Conservation (phyloP, 2,888 invertebrate species). For the Hydraecia micacea region DNA sequence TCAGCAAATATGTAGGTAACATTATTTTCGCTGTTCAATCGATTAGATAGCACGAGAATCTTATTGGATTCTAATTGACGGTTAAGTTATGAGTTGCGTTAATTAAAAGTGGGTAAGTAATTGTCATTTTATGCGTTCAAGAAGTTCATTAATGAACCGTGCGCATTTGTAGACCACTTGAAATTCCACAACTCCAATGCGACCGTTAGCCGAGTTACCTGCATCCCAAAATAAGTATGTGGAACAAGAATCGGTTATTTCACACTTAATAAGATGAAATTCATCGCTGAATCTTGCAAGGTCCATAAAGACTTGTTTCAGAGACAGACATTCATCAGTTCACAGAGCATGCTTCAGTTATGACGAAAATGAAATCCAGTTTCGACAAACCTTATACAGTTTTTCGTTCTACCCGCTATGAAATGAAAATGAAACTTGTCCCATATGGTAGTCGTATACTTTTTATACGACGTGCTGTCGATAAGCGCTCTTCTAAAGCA, state of each 20-base stretch:
- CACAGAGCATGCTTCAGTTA: too few species aligned
- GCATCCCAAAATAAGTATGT: slow-evolving; percentile 25
- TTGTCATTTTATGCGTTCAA: slow-evolving; percentile 54
- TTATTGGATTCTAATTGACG: slow-evolving; percentile 80
- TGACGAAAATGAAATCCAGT: slow-evolving; percentile 26
- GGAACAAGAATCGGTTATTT: slow-evolving; percentile 17
- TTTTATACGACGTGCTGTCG: slow-evolving; percentile 46
- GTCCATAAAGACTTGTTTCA: slow-evolving; percentile 11
- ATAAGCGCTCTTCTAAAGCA: slow-evolving; percentile 55
- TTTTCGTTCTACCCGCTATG: slow-evolving; percentile 28
- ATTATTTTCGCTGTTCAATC: slow-evolving; percentile 75
- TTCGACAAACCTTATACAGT: background rate
- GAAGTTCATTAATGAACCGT: slow-evolving; percentile 50
- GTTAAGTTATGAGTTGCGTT: slow-evolving; percentile 53
- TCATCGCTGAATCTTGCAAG: slow-evolving; percentile 8
- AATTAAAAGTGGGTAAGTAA: slow-evolving; percentile 57
- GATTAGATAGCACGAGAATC: slow-evolving; percentile 76
- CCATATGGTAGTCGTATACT: slow-evolving; percentile 29
- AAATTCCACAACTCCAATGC: slow-evolving; percentile 47
- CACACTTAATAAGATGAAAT: slow-evolving; percentile 9
- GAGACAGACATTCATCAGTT: too few species aligned
- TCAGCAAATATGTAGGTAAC: slow-evolving; percentile 75
- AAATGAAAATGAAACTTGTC: slow-evolving; percentile 63
- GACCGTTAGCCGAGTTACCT: slow-evolving; percentile 49
- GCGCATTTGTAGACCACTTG: slow-evolving; percentile 41